These are phyloP conservation scores for Cydia strobilella DNA, from an alignment of 1,140 invertebrate species.

Conservation along the genomic window DNA sequence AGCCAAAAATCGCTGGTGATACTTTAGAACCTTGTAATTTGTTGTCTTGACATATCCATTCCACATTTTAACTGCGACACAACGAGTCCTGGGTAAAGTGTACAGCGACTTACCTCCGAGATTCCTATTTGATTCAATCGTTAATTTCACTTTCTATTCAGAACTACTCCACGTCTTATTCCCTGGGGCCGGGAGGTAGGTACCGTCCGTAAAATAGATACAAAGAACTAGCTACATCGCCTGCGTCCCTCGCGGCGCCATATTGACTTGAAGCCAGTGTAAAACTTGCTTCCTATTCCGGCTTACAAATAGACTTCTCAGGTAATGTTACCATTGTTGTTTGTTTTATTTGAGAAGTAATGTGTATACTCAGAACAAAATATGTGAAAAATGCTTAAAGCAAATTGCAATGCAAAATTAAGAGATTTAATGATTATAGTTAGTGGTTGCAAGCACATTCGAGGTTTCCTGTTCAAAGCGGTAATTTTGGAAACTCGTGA, in stretches of 20 bases:
- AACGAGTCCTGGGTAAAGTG: background rate
- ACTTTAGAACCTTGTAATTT: too few relatives aligned
- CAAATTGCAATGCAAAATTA: too few relatives aligned
- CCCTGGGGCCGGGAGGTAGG: background rate
- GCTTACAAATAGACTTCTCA: slow-evolving; percentile 15
- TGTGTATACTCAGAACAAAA: background rate
- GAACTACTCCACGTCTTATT: background rate
- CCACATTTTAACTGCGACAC: background rate
- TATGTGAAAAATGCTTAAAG: too few relatives aligned
- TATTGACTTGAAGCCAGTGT: slow-evolving; percentile 1
- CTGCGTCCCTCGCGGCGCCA: background rate
- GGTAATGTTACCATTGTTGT: slow-evolving; percentile 3
- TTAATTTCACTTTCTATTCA: slow-evolving; percentile 7
- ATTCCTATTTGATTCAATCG: background rate
- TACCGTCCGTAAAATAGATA: slow-evolving; percentile 14
- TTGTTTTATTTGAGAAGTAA: background rate
- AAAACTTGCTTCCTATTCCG: slow-evolving; percentile 16
- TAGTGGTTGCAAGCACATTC: too few relatives aligned
- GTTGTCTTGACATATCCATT: too few relatives aligned
- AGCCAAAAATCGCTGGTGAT: too few relatives aligned
- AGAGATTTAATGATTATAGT: too few relatives aligned
- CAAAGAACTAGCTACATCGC: background rate
- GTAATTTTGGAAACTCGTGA: too few relatives aligned
- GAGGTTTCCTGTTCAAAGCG: too few relatives aligned
- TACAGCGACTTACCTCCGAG: slow-evolving; percentile 12